Conservation (phyloP, 2,113 vertebrate genomes). For the Alectura lathami region DNA sequence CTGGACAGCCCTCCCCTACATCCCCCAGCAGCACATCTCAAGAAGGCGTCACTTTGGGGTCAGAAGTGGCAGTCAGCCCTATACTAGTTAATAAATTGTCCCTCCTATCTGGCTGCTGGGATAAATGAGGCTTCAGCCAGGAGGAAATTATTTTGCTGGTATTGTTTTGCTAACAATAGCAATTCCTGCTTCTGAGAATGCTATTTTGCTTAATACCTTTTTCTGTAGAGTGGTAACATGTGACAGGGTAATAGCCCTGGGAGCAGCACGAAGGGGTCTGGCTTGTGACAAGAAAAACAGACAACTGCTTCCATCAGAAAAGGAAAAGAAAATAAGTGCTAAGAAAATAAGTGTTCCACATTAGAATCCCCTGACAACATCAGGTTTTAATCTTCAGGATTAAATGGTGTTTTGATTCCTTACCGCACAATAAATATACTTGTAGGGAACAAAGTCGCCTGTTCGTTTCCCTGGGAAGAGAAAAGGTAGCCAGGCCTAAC, state of each 20-base stretch:
- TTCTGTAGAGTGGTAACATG: slow-evolving; percentile 64
- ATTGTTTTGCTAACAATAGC: slow-evolving; percentile 78
- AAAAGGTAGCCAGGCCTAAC: not conserved
- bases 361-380: slow-evolving; percentile 37
- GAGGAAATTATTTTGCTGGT: slow-evolving; percentile 65
- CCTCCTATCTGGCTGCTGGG: slow-evolving; percentile 17
- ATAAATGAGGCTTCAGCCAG: slow-evolving; percentile 30
- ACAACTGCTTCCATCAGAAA: slow-evolving; percentile 63
- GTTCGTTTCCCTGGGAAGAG: slow-evolving; percentile 27
- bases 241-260: slow-evolving; percentile 70
- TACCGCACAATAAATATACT: slow-evolving; percentile 47
- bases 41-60: not conserved
- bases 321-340: slow-evolving; percentile 35
- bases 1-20: not conserved
- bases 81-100: slow-evolving; percentile 23
- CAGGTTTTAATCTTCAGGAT: slow-evolving; percentile 61
- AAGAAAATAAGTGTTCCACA: slow-evolving; percentile 59
- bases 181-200: slow-evolving; percentile 61
- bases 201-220: slow-evolving; percentile 74
- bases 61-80: not conserved
- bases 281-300: slow-evolving; percentile 54
- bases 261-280: slow-evolving; percentile 53
- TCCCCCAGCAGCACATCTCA: not conserved
- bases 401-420: slow-evolving; percentile 69
- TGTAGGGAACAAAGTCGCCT: slow-evolving; percentile 28